Base-by-base conservation (phyloP, 2,888 invertebrate species). In the Drosophila anomalipes region DNA sequence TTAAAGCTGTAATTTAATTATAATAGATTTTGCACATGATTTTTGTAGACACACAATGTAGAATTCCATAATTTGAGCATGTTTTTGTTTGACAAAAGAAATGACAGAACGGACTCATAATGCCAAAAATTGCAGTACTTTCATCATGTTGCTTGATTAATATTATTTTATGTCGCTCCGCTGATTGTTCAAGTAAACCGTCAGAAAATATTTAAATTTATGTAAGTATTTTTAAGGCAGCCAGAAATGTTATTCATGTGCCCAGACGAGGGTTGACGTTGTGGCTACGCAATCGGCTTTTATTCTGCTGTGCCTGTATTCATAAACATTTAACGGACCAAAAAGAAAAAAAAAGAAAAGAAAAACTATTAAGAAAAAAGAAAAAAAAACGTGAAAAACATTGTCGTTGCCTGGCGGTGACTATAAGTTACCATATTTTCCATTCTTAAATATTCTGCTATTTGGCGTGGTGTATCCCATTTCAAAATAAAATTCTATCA, bases 191-290 rank as follows among this genome's bases (percentile, higher is more conserved):
- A 35, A 59, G 70, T 51, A 68, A 77, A 75, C 70, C 54, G 76
- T 83, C 70, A 60, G 81, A 81, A 81, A 77, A 86, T 83, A 74
- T 77, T 82, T 77, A 68, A 67, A 86, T 83, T 83, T 83, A 83
- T 86, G 75, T 75, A 75, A 81, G 79, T 77, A 73, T 81, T 83
- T 78, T 78, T 56, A 83, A 74, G 71, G 58, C 70, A 65, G 69
- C 57, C 82, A 76, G 80, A 86, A 88, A 81, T 79, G 68, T 84
- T 77, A 80, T 86, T 78, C 74, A 74, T 70, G 65, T 54, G 71
- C 81, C 77, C 74, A 89, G 85, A 85, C 84, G 79, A 85, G 85
- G 89, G 89, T 85, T 77, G 70, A 60, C 64, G 32, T 69, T 81
- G 74, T 66, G 70, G 81, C 76, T 59, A 80, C 78, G 76, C 76